Evolutionary conservation across 2,888 invertebrate genomes (phyloP), one percentile per base, ranked within the genome.

Genomic region (Napeogenes inachia): DNA sequence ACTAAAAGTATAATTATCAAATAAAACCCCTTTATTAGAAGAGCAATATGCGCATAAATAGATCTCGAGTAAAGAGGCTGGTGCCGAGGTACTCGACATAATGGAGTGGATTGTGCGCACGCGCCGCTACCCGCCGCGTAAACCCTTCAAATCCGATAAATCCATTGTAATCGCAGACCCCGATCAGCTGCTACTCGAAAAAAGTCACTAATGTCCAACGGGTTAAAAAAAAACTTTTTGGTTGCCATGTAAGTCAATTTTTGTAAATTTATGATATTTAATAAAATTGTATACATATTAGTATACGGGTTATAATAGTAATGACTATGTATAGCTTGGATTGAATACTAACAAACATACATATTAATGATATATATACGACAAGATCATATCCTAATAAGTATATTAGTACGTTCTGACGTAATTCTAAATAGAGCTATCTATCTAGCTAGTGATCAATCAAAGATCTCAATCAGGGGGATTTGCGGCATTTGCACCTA

Each of bases 41-140:
- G 75, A 80, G 77, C 82, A 84, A 86, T 82, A 84, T 83, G 84
- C 85, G 81, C 83, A 86, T 85, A 67, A 82, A 80, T 82, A 82
- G 75, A 80, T 81, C 76, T 72, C 63, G 71, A 73, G 73, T 76
- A 75, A 79, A 82, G 82, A 78, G 75, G 75, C 79, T 38, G 5
- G 21, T 21, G 21, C 21, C 21, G 21, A 21, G 10, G 42, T 78
- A 75, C 88, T 88, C 81, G 78, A 84, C 80, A 84, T 88, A 88
- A 89, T 87, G 75, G 84, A 86, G 84, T 74, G 73, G 72, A 72
- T 69, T 65, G 75, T 78, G 79, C 80, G 67, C 70, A 75, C 78
- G 78, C 79, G 75, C 75, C 73, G 74, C 62, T 66, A 60, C 67
- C 64, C 65, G 65, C 68, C 59, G 60, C 56, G 55, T 45, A 64